A percentile compares a stretch with the other conserved stretches of the same genome.
phyloP scores from a whole-genome alignment of 2,113 vertebrate species.

The Scomber japonicus region DNA sequence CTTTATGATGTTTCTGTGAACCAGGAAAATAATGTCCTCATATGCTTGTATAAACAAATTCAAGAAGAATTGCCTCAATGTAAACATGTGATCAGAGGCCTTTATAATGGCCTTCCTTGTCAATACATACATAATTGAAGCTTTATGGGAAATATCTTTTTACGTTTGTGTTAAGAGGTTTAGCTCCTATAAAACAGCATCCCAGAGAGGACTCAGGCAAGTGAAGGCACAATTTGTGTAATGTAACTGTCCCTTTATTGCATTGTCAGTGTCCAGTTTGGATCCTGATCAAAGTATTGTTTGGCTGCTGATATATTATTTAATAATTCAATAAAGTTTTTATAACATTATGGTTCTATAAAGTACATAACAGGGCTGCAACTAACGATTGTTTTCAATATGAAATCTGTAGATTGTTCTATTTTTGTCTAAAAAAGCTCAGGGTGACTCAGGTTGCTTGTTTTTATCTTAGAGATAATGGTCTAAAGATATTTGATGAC shows the following conservation, averaged over 20 bases:
- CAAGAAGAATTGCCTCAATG: neutral
- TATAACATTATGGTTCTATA: neutral
- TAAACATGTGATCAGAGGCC: neutral
- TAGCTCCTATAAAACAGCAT: neutral
- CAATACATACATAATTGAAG: neutral
- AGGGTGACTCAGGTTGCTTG: neutral
- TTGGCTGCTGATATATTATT: neutral
- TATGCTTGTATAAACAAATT: conserved; percentile 15
- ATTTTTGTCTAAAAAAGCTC: neutral
- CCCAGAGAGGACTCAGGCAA: neutral
- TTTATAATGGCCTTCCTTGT: neutral
- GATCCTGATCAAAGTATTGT: neutral
- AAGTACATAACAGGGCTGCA: too few species aligned
- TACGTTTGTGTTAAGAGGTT: neutral
- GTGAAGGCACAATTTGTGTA: conserved; percentile 9
- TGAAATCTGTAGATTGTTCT: too few species aligned
- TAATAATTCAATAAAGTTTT: neutral
- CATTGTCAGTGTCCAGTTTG: neutral
- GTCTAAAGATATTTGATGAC: neutral
- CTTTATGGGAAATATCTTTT: neutral
- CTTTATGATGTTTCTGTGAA: conserved; percentile 45
- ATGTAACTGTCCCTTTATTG: neutral
- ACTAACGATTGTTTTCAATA: too few species aligned
- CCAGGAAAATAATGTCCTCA: neutral
- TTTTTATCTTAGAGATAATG: neutral